Base-by-base conservation (phyloP, 2,888 invertebrate genomes). In the Koerneria pararmatus region DNA sequence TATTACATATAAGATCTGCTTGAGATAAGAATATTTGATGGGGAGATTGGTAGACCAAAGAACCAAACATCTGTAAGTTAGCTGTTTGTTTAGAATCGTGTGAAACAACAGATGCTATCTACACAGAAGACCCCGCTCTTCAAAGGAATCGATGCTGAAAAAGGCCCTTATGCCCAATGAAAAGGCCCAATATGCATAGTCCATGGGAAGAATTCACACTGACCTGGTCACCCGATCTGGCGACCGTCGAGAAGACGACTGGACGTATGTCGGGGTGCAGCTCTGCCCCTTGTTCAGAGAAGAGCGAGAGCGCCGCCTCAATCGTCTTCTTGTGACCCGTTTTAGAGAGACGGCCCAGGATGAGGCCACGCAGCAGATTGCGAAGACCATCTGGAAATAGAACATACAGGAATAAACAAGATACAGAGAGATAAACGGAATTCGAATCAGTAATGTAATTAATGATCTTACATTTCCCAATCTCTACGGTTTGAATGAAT, bases 321-420 rank as follows among this genome's bases (percentile, higher is more conserved):
- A 53, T 19, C 15, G 80, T 78, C 24, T 70, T 70, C 65, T 73
- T 67, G 66, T 81, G 78, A 15, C 76, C 75, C 15, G 74, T 71
- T 53, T 77, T 71, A 6, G 76, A 68, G 53, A 81, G 67, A 6
- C 80, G 72, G 15, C 73, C 68, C 48, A 75, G 71, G 22, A 79
- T 68, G 24, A 78, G 49, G 1, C 73, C 70, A 15, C 77, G 71
- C 4, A 76, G 70, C 68, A 75, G 68, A 48, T 71, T 70, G 3
- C 57, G 67, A 35, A 76, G 77, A 3, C 73, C 68, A 49, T 75
- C 77, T 69, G 62, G 32, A 69, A 68, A 34, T 24, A 37, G 6
- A 15, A 19, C 22, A 62, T 63, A 3, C 3, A 31, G 3, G 24
- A 32, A 19, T 41, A 41, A 41, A 19, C 46, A 19, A 19, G 46